Conservation (phyloP, 2,113 vertebrate genomes). For the Pituophis catenifer region DNA sequence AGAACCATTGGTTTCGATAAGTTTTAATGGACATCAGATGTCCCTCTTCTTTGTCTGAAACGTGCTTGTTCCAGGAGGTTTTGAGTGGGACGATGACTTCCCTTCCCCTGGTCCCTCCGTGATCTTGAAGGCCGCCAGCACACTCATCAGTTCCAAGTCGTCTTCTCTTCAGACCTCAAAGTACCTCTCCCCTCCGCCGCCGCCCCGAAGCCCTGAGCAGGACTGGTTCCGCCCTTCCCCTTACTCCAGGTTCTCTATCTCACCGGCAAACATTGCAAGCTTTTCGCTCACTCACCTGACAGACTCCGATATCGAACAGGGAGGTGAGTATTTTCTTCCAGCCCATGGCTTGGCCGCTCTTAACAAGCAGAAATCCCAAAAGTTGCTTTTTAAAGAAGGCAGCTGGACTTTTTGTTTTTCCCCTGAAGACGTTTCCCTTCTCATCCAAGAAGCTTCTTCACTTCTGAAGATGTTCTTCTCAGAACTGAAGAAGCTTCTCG, state of each 20-base stretch:
- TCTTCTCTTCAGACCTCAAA: slow-evolving; percentile 70
- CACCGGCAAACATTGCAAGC: slow-evolving; percentile 91
- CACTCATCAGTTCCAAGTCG: slow-evolving; percentile 68
- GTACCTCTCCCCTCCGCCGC: slow-evolving; percentile 83
- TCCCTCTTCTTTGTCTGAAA: too few species aligned
- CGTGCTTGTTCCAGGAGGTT: slow-evolving; percentile 75
- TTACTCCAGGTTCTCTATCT: slow-evolving; percentile 94
- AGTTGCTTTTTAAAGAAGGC: too few species aligned
- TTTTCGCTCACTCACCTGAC: slow-evolving; percentile 97
- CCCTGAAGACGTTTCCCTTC: neutral
- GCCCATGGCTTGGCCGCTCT: neutral
- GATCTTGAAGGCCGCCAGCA: slow-evolving; percentile 76
- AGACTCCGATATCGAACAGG: slow-evolving; percentile 95
- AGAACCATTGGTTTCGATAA: neutral
- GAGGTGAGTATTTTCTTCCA: slow-evolving; percentile 75
- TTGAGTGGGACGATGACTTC: slow-evolving; percentile 95
- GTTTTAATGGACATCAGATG: neutral
- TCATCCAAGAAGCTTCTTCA: neutral
- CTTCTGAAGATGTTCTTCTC: too few species aligned
- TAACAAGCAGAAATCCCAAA: neutral
- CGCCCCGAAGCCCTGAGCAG: slow-evolving; percentile 71
- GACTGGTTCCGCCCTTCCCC: slow-evolving; percentile 81
- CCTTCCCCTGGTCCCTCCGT: slow-evolving; percentile 82
- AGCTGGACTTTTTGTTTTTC: neutral
- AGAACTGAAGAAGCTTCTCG: too few species aligned